Percentiles rank a stretch among this genome's conserved stretches.
These are phyloP conservation scores for Rotaria socialis DNA, from an alignment of 2,888 invertebrate genomes.

Conservation along the genomic window DNA sequence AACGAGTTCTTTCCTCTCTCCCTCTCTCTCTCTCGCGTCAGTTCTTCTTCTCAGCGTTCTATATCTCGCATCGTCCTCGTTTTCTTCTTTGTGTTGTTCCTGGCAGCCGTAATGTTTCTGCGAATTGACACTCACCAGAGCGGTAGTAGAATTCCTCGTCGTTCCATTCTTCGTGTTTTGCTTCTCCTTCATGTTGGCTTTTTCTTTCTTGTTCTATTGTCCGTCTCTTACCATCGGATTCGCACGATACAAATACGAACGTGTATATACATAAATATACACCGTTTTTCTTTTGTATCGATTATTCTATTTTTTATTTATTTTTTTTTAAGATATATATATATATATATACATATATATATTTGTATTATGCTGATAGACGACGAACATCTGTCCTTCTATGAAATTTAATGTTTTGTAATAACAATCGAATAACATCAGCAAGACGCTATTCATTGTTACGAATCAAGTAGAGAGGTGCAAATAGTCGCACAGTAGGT, in stretches of 20 bases:
- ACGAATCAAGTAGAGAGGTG: conserved; percentile 7
- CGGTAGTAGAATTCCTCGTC: conserved; percentile 4
- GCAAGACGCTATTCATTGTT: background rate
- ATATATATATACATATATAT: too few relatives aligned
- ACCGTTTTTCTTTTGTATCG: background rate
- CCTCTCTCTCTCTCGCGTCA: background rate
- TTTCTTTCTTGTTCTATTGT: conserved; percentile 24
- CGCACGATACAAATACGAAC: conserved; percentile 22
- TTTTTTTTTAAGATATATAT: background rate
- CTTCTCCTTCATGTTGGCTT: background rate
- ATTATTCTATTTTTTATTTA: background rate
- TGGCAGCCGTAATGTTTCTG: background rate
- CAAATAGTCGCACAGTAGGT: conserved; percentile 18
- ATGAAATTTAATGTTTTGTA: conserved; percentile 26
- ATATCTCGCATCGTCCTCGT: background rate
- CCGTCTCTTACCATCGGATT: background rate
- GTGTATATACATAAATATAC: background rate
- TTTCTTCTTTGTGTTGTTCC: background rate
- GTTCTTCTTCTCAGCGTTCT: background rate
- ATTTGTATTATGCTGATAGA: background rate
- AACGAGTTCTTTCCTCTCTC: background rate
- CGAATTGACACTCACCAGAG: conserved; percentile 26
- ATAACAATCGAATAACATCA: conserved; percentile 15
- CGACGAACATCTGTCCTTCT: background rate
- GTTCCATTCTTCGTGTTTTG: background rate